Evolutionary conservation across 92 coral and sea anemone species (phyloP).

Genomic region (Phymanthus crucifer): DNA sequence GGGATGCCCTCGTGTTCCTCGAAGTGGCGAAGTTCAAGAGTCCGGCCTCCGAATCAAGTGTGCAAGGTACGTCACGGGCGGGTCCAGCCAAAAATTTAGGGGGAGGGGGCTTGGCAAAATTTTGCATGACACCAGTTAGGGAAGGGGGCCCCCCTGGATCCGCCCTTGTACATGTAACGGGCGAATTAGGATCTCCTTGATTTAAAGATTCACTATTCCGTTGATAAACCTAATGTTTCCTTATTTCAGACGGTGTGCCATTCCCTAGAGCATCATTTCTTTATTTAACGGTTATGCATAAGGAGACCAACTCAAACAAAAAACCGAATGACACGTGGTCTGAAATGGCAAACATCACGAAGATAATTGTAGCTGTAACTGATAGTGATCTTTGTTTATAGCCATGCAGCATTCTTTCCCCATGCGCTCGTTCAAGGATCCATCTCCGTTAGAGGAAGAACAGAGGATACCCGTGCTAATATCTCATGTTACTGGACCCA

Average conservation of each 20-base stretch:
- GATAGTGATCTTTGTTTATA: background rate
- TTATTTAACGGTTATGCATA: background rate
- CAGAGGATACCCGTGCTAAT: constrained; percentile 57
- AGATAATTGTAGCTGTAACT: too few relatives aligned
- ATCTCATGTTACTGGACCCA: constrained; percentile 70
- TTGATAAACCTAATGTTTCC: too few relatives aligned
- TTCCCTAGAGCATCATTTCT: background rate
- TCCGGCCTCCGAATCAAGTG: constrained; percentile 72
- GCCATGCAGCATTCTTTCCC: constrained; percentile 55
- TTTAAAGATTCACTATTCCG: too few relatives aligned
- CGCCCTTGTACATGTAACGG: too few relatives aligned
- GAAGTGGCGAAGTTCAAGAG: constrained; percentile 89
- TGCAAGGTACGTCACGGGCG: constrained; percentile 43
- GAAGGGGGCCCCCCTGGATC: too few relatives aligned
- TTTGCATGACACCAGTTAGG: too few relatives aligned
- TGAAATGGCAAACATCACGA: background rate
- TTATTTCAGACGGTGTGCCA: background rate
- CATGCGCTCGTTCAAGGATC: constrained; percentile 70
- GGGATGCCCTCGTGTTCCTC: constrained; percentile 93
- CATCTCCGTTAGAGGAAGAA: constrained; percentile 52
- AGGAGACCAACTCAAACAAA: background rate
- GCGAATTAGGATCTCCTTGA: too few relatives aligned
- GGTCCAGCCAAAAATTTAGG: too few relatives aligned
- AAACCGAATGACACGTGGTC: background rate
- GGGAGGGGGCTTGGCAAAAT: too few relatives aligned